Base-by-base conservation (phyloP, 2,797 vertebrate genomes). In the Channa striata region DNA sequence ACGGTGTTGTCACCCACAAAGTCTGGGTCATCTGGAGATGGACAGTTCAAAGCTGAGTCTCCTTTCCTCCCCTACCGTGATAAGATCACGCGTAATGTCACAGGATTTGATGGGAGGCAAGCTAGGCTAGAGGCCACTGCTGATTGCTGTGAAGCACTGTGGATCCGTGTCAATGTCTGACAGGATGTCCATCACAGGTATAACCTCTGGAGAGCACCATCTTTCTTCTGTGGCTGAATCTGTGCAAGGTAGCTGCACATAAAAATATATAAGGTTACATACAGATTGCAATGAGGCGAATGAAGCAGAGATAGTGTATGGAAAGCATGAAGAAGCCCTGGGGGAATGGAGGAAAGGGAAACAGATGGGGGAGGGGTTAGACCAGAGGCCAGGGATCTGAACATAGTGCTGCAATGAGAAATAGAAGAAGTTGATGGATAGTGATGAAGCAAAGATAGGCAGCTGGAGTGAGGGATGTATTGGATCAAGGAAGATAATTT, bases 81-180 rank as follows among this genome's bases (percentile, higher is more conserved):
- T 89, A 77, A 54, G 34, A 77, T 82, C 78, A 34, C 58, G 57
- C 79, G 58, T 72, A 52, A 79, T 79, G 88, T 89, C 85, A 86
- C 30, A 8, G 54, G 62, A 78, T 73, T 10, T 81, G 84, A 91
- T 59, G 59, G 9, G 81, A 83, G 84, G 81, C 25, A 68, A 77
- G 48, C 23, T 10, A 3, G 60, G 40, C 68, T 33, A 47, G 59
- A 64, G 61, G 78, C 54, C 62, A 44, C 63, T 2, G 13, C 6
- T 6, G 50, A 68, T 65, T 62, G 65, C 81, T 79, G 67, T 13
- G 0, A 16, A 66, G 66, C 67, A 17, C 68, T 2, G 21, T 10
- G 53, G 78, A 80, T 89, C 85, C 70, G 59, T 56, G 58, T 84
- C 63, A 52, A 72, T 58, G 46, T 78, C 23, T 21, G 73, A 52